Evolutionary conservation across 2,797 vertebrate genomes (phyloP), one percentile per base, ranked within the genome.

Genomic region (Thaleichthys pacificus): DNA sequence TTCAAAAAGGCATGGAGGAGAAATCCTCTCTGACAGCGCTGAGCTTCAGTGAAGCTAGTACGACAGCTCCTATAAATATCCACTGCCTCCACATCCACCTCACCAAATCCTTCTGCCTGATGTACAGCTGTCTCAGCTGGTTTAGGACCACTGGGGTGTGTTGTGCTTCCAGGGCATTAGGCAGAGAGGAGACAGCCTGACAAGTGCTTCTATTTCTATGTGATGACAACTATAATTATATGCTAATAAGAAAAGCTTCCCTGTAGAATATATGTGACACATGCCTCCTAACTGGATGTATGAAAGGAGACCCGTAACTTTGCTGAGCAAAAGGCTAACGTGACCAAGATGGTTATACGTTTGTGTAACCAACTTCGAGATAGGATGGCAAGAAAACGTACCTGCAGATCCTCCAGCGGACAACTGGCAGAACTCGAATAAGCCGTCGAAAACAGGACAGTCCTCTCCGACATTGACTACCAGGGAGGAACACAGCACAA

Each of bases 401-500:
- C 96, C 96, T 73, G 96, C 95, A 82, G 96, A 97, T 28, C 96
- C 96, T 66, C 96, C 96, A 30, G 95, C 94, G 35, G 95, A 97
- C 9, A 97, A 90, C 76, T 97, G 96, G 84, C 96, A 97, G 85
- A 97, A 97, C 78, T 96, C 96, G 89, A 96, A 97, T 66, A 97
- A 86, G 35, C 95, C 95, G 79, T 97, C 96, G 78, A 97, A 97
- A n/a, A 97, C 96, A 32, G 96, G 96, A 88, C 96, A 97, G 84
- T 97, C 96, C 86, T 97, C 96, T 68, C 96, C 96, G 72, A 97
- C 96, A 30, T 97, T 97, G 90, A 97, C 96, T 97, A 87, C 5
- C 49, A 51, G 77, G 90, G 4, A 35, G n/a, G 63, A 22, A 54
- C 8, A 54, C 14, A 60, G 9, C n/a, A 6, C n/a, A 1, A 58